phyloP scores from a whole-genome alignment of 2,888 invertebrate genomes.

The Gortyna flavago region DNA sequence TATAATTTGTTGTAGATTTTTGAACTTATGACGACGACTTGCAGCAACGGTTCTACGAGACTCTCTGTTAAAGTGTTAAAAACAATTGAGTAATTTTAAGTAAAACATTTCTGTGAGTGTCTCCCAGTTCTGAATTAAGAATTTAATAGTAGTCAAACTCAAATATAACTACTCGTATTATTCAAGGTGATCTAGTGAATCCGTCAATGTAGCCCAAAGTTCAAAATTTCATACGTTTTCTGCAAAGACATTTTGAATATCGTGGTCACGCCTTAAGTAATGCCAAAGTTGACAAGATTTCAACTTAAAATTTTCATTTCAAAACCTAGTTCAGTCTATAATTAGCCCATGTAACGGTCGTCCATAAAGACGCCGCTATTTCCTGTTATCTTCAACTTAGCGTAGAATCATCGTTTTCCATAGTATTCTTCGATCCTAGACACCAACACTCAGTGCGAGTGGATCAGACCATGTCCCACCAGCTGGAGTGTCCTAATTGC shows the following conservation, averaged over 20 bases:
- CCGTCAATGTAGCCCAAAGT: too few species aligned
- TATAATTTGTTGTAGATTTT: too few species aligned
- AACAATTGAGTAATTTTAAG: too few species aligned
- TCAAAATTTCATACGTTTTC: neutral
- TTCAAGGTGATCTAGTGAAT: too few species aligned
- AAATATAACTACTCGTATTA: too few species aligned
- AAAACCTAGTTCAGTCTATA: neutral
- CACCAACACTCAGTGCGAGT: too few species aligned
- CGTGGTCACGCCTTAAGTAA: neutral
- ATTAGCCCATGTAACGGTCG: neutral
- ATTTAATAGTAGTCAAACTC: neutral
- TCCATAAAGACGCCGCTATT: neutral
- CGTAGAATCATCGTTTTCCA: neutral
- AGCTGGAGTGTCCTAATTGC: too few species aligned
- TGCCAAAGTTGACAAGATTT: neutral
- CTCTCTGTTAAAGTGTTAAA: too few species aligned
- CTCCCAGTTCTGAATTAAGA: neutral
- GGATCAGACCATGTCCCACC: too few species aligned
- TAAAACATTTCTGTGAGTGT: neutral
- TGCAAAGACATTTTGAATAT: neutral
- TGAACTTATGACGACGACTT: too few species aligned
- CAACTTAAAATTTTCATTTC: neutral
- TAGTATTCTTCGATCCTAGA: neutral
- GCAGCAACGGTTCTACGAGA: too few species aligned
- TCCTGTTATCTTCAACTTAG: neutral